Evolutionary conservation across 2,797 vertebrate species (phyloP), one percentile per base, ranked within the genome.

Genomic region (Peromyscus eremicus): DNA sequence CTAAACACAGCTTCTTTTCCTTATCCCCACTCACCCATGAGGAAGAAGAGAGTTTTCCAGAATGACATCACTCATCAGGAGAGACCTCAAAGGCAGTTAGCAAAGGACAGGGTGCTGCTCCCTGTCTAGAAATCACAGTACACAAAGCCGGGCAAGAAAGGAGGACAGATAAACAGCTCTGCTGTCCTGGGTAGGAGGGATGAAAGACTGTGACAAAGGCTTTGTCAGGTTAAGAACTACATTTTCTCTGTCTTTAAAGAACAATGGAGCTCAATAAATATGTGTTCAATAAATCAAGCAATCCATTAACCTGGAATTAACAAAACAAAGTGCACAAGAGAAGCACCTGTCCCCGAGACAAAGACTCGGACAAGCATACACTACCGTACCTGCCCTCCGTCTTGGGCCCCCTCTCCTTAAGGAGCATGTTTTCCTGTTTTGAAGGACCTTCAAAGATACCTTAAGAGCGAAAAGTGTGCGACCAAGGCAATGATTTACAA

Each of bases 1-100:
- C 97, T 86, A 83, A 96, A 94, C 66, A 80, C 91, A 91, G 70
- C 80, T 88, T 96, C 43, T 29, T 85, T 94, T 93, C 64, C 55
- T 79, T 66, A 73, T 37, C 66, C 11, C 46, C 37, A 94, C 52
- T 81, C 62, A 79, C 82, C 17, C 87, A 85, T 71, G 34, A 66
- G 55, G 81, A 70, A 92, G 49, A 46, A 88, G 82, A 96, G 93
- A 93, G 11, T 46, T 89, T 82, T 91, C 49, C 32, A 90, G 71
- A 95, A 84, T 60, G n/a, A 25, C 32, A n/a, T 11, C 10, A 13
- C 52, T 75, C 88, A 81, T 32, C 6, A 37, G 3, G 14, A 86
- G 10, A 57, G 12, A 40, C 14, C 64, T 79, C 64, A 49, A 70
- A 75, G 9, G 6, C 12, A 0, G 5, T 37, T 84, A 84, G 89